Evolutionary conservation across 2,113 vertebrate species (phyloP), one percentile per base, ranked within the genome.

Genomic region (Ptychochromis oligacanthus): DNA sequence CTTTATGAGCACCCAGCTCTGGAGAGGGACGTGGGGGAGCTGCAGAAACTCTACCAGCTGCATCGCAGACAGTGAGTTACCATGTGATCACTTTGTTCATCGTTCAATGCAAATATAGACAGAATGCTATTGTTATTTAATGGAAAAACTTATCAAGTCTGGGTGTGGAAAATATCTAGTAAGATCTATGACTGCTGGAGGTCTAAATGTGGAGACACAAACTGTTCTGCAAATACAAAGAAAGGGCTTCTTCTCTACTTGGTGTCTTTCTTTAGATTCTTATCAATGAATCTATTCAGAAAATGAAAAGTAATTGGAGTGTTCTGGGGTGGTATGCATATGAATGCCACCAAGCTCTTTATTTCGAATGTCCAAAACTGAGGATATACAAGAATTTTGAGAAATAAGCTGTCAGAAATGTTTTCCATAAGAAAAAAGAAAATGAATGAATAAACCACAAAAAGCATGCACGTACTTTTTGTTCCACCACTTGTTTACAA

Each of bases 51-150:
- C 81, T 96, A 98, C 75, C 96, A 97, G 60, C 96, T 97, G 95
- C 97, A 98, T 85, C 97, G 97, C 81, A 97, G 97, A 79, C 97
- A 98, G 98, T 99, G 94, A 97, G 98, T 97, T 38, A 40, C 46
- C 40, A 15, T n/a, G 22, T 34, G 14, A 11, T 31, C 10, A 38
- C 46, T 52, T 0, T 60, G 38, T 46, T 79, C 22, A 2, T 15
- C 43, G 67, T 72, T 11, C 11, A 13, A 40, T 7, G 55, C 17
- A 36, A 28, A 61, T 17, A 28, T 18, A 38, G 9, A 65, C 15
- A 65, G 61, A 34, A 36, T n/a, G n/a, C 18, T 54, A 5, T 7
- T 17, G 22, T 78, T 38, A 1, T 34, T 61, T 28, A 77, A 57
- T 8, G 8, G 36, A 31, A 34, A 55, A 74, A 12, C 9, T 26